Evolutionary conservation across 1,140 invertebrate genomes (phyloP).

Genomic region (Hormaphis cornu): DNA sequence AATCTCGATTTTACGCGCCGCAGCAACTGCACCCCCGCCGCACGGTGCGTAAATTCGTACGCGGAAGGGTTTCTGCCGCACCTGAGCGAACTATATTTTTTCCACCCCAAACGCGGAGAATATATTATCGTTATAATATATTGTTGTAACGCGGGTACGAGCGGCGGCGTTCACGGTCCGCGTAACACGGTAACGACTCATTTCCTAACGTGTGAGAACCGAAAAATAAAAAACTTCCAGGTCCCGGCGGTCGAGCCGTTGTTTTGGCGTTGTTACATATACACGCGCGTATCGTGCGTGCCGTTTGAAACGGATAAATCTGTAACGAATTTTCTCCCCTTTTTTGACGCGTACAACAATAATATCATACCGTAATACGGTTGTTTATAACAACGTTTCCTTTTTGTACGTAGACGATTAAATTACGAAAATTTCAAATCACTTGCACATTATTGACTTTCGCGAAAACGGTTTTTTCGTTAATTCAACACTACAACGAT

Average conservation of each 20-base stretch:
- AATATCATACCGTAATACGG: background rate
- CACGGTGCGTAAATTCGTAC: no score
- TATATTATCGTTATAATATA: no score
- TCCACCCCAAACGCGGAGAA: background rate
- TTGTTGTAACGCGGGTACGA: no score
- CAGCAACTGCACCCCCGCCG: background rate
- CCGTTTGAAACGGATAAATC: slow-evolving; percentile 14
- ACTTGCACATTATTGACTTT: no score
- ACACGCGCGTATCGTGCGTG: background rate
- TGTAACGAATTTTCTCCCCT: slow-evolving; percentile 27
- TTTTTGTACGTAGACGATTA: background rate
- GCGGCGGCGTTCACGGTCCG: slow-evolving; percentile 7
- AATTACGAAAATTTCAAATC: no score
- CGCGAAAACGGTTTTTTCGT: no score
- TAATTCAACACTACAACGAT: background rate
- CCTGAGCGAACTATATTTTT: slow-evolving; percentile 28
- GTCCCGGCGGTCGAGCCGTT: slow-evolving; percentile 19
- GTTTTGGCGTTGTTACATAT: background rate
- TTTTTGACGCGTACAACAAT: background rate
- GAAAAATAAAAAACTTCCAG: background rate
- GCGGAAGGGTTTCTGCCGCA: slow-evolving; percentile 18
- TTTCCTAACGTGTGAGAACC: slow-evolving; percentile 31
- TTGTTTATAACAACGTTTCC: background rate
- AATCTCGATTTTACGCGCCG: slow-evolving; percentile 23
- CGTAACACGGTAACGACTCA: slow-evolving; percentile 5